phyloP scores from a whole-genome alignment of 2,797 vertebrate genomes.

The Ciconia nigra region DNA sequence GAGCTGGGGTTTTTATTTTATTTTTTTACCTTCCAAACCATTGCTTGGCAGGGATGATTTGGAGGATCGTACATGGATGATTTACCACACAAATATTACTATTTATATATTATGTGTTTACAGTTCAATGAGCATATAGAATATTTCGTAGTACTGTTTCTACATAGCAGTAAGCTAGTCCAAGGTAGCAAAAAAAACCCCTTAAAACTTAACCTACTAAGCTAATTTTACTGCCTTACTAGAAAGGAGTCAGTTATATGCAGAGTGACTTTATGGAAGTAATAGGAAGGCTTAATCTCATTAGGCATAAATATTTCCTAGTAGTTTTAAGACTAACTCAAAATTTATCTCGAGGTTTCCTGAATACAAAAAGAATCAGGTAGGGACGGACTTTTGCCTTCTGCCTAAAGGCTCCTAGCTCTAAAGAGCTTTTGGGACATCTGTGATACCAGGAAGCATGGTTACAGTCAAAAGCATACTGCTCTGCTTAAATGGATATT shows the following conservation, averaged over 20 bases:
- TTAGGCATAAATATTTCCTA: background rate
- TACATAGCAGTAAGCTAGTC: background rate
- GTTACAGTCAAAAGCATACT: background rate
- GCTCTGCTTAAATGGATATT: background rate
- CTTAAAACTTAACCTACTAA: background rate
- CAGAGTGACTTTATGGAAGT: background rate
- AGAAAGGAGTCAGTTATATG: background rate
- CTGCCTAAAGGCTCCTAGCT: background rate
- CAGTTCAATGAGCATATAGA: background rate
- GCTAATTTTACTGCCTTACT: background rate
- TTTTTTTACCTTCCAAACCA: background rate
- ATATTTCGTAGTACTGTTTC: background rate
- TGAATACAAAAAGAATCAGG: background rate
- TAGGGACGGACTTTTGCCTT: background rate
- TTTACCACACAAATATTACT: background rate
- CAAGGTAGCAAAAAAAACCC: background rate
- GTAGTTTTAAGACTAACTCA: background rate
- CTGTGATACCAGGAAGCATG: background rate
- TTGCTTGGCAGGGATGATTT: background rate
- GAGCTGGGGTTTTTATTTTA: background rate
- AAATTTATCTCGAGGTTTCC: background rate
- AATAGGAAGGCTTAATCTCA: background rate
- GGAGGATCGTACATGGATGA: background rate
- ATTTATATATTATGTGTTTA: background rate
- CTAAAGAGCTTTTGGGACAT: background rate